Conservation (phyloP, 2,797 vertebrate genomes). For the Sebastes goodei region DNA sequence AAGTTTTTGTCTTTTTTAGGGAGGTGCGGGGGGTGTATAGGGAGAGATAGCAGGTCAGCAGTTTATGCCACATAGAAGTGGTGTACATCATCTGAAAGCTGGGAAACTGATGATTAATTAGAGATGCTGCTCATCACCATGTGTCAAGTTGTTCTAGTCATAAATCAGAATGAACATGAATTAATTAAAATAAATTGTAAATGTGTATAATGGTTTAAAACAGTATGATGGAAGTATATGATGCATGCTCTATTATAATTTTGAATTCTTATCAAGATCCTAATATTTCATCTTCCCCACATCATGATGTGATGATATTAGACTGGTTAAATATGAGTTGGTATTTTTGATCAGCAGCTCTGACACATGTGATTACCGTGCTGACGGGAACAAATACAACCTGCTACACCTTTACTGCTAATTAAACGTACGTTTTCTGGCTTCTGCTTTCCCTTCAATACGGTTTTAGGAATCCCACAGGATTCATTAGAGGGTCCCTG, state of each 20-base stretch:
- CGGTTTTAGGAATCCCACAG: not conserved
- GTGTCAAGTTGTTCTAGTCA: too few relatives aligned
- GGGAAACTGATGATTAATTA: too few relatives aligned
- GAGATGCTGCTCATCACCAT: too few relatives aligned
- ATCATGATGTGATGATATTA: not conserved
- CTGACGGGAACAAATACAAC: not conserved
- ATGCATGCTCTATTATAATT: too few relatives aligned
- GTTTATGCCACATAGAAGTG: too few relatives aligned
- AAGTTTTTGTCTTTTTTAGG: too few relatives aligned
- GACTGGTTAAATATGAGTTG: not conserved
- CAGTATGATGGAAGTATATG: too few relatives aligned
- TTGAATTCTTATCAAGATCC: not conserved
- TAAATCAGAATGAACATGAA: too few relatives aligned
- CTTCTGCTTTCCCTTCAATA: not conserved
- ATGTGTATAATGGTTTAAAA: too few relatives aligned
- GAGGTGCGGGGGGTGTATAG: rapidly evolving
- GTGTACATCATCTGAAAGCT: too few relatives aligned
- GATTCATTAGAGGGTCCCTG: not conserved
- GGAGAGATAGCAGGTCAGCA: too few relatives aligned
- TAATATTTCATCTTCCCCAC: not conserved
- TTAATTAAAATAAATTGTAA: too few relatives aligned
- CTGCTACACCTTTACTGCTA: not conserved
- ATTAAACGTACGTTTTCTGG: not conserved
- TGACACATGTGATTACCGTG: not conserved
- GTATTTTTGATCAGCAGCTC: not conserved